Percentiles rank a stretch among this genome's conserved stretches.
Conservation (phyloP, 1,140 invertebrate species). For the Anoplophora glabripennis region DNA sequence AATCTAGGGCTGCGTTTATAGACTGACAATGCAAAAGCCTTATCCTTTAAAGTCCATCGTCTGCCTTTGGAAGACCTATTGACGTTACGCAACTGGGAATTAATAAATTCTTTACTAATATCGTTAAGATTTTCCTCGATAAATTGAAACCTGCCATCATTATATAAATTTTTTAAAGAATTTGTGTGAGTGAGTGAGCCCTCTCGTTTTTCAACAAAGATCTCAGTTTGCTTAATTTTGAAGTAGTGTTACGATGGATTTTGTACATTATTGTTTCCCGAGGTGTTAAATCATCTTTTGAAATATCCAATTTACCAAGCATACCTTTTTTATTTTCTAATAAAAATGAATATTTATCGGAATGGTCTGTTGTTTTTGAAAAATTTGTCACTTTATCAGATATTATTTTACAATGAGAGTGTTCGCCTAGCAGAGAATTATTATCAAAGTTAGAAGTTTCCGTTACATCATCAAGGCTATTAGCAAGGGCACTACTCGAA, state of each 20-base stretch:
- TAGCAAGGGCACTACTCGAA: too few species aligned
- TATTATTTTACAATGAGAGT: too few species aligned
- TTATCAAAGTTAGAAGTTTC: too few species aligned
- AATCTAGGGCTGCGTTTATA: slow-evolving; percentile 15
- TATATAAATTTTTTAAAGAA: neutral
- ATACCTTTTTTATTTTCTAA: slow-evolving; percentile 4
- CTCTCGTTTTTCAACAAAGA: slow-evolving; percentile 1
- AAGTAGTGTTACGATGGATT: neutral
- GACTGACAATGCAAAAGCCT: slow-evolving; percentile 18
- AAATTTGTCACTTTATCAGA: too few species aligned
- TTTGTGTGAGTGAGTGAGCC: neutral
- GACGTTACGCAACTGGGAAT: neutral
- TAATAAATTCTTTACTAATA: too few species aligned
- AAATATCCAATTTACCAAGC: neutral
- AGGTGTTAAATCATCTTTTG: slow-evolving; percentile 2
- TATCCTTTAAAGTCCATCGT: slow-evolving; percentile 22
- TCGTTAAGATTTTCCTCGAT: too few species aligned
- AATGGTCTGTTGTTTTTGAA: neutral
- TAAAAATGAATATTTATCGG: slow-evolving; percentile 8
- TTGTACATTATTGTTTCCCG: neutral
- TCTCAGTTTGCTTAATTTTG: slow-evolving; percentile 6
- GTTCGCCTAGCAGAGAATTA: too few species aligned
- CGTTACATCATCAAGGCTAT: too few species aligned
- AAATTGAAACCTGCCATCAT: too few species aligned
- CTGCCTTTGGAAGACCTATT: neutral